phyloP scores from a whole-genome alignment of 2,888 invertebrate genomes.

The Acrobasis consociella region DNA sequence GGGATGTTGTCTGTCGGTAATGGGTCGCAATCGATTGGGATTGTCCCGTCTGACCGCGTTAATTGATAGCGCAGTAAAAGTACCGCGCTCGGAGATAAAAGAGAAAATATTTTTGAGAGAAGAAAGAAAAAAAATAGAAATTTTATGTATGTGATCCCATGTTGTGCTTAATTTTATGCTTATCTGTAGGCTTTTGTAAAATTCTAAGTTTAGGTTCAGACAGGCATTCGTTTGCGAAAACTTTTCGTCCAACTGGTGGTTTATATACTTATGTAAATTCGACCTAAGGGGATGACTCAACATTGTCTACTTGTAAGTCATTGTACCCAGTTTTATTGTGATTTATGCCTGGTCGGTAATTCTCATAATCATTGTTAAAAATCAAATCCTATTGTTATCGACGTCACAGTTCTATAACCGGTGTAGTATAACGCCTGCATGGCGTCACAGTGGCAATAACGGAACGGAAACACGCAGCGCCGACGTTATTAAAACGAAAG shows the following conservation, averaged over 20 bases:
- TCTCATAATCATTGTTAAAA: not conserved
- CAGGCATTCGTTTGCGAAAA: no score
- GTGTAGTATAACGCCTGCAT: constrained; percentile 25
- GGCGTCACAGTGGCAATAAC: constrained; percentile 29
- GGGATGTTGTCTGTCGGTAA: constrained; percentile 40
- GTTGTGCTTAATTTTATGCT: not conserved
- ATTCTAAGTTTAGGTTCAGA: not conserved
- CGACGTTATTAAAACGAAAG: constrained; percentile 6
- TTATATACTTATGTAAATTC: no score
- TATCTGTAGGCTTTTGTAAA: not conserved
- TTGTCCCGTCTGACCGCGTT: constrained; percentile 34
- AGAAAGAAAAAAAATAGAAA: no score
- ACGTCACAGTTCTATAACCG: not conserved
- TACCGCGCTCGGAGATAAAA: not conserved
- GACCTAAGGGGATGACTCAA: no score
- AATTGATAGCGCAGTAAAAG: constrained; percentile 25
- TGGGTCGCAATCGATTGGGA: constrained; percentile 24
- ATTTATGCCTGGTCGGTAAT: no score
- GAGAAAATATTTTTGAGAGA: no score
- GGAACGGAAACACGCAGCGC: constrained; percentile 12
- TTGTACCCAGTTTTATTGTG: no score
- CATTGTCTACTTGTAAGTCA: no score
- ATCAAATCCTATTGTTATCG: not conserved
- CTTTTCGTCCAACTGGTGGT: no score
- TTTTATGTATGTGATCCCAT: not conserved